Conservation (phyloP, 2,797 vertebrate genomes). For the Decapterus maruadsi region DNA sequence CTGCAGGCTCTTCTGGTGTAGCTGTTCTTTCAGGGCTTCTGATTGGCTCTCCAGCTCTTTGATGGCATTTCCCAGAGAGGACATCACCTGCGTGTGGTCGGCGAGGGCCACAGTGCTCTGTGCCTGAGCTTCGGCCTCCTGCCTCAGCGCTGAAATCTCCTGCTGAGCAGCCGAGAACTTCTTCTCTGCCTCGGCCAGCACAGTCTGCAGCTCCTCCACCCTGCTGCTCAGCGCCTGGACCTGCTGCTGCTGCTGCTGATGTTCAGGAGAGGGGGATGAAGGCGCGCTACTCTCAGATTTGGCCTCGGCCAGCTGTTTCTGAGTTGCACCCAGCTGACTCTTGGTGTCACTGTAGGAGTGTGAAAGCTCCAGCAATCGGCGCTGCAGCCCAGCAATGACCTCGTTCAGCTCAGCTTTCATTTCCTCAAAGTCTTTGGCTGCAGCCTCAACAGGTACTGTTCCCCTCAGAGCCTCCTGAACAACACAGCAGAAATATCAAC, state of each 20-base stretch:
- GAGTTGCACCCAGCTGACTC: slow-evolving; percentile 84
- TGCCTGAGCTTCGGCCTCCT: slow-evolving; percentile 88
- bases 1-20: slow-evolving; percentile 86
- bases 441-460: slow-evolving; percentile 86
- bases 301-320: slow-evolving; percentile 74
- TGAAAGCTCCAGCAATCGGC: slow-evolving; percentile 91
- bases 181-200: slow-evolving; percentile 84
- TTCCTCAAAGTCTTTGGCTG: slow-evolving; percentile 89
- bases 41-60: slow-evolving; percentile 90
- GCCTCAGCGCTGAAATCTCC: slow-evolving; percentile 87
- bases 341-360: slow-evolving; percentile 93
- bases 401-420: slow-evolving; percentile 87
- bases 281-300: slow-evolving; percentile 59
- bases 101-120: slow-evolving; percentile 87
- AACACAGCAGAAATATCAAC: slow-evolving; percentile 7
- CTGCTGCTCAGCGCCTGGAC: slow-evolving; percentile 80
- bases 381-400: slow-evolving; percentile 90
- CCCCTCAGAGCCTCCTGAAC: slow-evolving; percentile 88
- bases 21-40: slow-evolving; percentile 83
- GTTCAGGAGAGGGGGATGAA: slow-evolving; percentile 73
- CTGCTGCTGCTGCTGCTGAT: slow-evolving; percentile 68
- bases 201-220: slow-evolving; percentile 88
- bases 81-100: slow-evolving; percentile 92
- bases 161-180: slow-evolving; percentile 83
- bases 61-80: slow-evolving; percentile 87